Base-by-base conservation (phyloP, 2,113 vertebrate species). In the Grantiella picta region DNA sequence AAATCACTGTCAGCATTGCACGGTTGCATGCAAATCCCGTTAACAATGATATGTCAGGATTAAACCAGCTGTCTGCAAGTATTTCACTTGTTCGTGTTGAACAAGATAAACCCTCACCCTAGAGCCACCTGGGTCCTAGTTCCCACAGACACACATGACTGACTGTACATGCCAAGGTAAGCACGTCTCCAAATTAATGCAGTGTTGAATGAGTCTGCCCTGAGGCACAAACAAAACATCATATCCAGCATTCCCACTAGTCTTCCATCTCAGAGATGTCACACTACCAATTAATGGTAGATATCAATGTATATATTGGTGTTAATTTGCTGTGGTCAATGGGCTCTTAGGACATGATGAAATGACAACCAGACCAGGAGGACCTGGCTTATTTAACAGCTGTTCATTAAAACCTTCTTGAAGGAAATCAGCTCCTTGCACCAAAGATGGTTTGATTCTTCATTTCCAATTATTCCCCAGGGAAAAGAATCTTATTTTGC, bases 41-140 rank as follows among this genome's bases (percentile, higher is more conserved):
- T 80, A 76, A 84, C 86, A 78, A 69, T 45, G 79, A 85, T 27
- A 60, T 0, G 38, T 63, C 59, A 65, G 88, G 94, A 94, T 93
- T 82, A 92, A 68, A 63, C 19, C 90, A 92, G 94, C 81, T 91
- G 70, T 33, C 90, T 76, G 79, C 63, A 76, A 95, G 63, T 66
- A 87, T 90, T 95, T 88, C 63, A 44, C 78, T 72, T 93, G 82
- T 85, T 70, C 77, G 29, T 13, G 0, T 21, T 5, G 2, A 78
- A 56, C 29, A 33, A 64, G 61, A 87, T 31, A 82, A 94, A 93
- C 33, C 75, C 82, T 49, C 59, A 65, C 40, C 45, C 80, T n/a
- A 44, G 60, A 88, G 57, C 22, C 35, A 64, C 29, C 40, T 7
- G 3, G 65, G 40, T 85, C 66, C 59, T 25, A 19, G 47, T 13